Evolutionary conservation across 2,888 invertebrate species (phyloP), one percentile per base, ranked within the genome.

Genomic region (Dermolepida albohirtum): DNA sequence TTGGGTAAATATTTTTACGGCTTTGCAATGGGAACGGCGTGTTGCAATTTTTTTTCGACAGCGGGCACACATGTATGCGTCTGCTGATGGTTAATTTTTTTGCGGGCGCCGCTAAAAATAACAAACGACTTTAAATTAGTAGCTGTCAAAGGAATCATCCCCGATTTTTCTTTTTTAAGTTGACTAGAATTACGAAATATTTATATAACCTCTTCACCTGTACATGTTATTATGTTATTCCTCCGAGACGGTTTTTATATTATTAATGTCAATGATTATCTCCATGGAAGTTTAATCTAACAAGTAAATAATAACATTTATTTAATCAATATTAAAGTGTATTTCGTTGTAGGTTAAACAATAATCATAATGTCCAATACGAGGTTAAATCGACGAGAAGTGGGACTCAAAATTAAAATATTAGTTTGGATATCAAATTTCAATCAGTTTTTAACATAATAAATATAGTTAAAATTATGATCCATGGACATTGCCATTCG

Each of bases 1-100:
- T 66, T 66, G 55, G 54, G 66, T 66, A 66, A 66, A 66, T 49
- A 57, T 66, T 66, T 66, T 66, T 57, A 66, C 44, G 66, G 27
- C 40, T 27, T 12, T 44, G 59, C 59, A 59, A 59, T 27, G 59
- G 59, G 44, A 44, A 29, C 47, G 47, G 44, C 8, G 44, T 59
- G 44, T 59, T 59, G 59, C 59, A 59, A 59, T 59, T 59, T 59
- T 59, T 55, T 57, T 59, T 14, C 16, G 12, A n/a, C 34, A 40
- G 14, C 14, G 47, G 47, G 47, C 17, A 5, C 8, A 57, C 7
- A 27, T 43, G 57, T 5, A 27, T 43, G n/a, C 6, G 54, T 22
- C 8, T 44, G 59, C 29, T 27, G 34, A 44, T 44, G 59, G 29
- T 44, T 40, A 44, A 44, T 59, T 29, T 59, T 43, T n/a, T 40